Evolutionary conservation across 1,140 invertebrate genomes (phyloP), one percentile per base, ranked within the genome.

Genomic region (Pogonomyrmex californicus): DNA sequence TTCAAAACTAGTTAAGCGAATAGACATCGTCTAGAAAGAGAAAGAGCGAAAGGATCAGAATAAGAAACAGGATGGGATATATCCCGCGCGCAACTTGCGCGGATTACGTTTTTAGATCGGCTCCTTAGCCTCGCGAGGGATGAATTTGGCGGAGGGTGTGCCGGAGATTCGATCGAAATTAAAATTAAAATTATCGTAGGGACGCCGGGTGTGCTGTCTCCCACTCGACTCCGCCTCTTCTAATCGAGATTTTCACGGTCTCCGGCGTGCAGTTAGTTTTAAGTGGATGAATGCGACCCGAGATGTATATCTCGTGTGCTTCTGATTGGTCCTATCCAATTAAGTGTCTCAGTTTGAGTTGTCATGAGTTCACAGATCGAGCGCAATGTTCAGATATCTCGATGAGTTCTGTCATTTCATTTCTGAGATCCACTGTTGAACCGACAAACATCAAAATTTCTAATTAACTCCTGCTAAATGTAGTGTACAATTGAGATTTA

Each of bases 1-100:
- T 87, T 90, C 81, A 85, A 91, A 94, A 93, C 93, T 93, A 94
- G 92, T 94, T 94, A 93, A 92, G 93, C 87, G 92, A 93, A 93
- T 93, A 93, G 93, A 91, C 88, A 75, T 77, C 60, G 82, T 81
- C 88, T 71, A 65, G 23, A 63, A 73, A 81, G 78, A 81, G 60
- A 68, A 82, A 77, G 54, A 83, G 77, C 47, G 70, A 47, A 76
- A 63, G 62, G 30, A 54, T 51, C 44, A 85, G 66, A 77, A 49
- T 65, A 63, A 87, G 63, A 23, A 85, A 60, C 75, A 58, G 65
- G 65, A 14, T 60, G 62, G 60, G 44, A 56, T 78, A 58, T 36
- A 66, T 81, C 63, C 4, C 68, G 47, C 51, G 51, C 71, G 77
- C 65, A 51, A 68, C 38, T 60, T 30, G 44, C 68, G 68, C 41